phyloP scores from a whole-genome alignment of 2,888 invertebrate species.

The Eucera pruinosa region DNA sequence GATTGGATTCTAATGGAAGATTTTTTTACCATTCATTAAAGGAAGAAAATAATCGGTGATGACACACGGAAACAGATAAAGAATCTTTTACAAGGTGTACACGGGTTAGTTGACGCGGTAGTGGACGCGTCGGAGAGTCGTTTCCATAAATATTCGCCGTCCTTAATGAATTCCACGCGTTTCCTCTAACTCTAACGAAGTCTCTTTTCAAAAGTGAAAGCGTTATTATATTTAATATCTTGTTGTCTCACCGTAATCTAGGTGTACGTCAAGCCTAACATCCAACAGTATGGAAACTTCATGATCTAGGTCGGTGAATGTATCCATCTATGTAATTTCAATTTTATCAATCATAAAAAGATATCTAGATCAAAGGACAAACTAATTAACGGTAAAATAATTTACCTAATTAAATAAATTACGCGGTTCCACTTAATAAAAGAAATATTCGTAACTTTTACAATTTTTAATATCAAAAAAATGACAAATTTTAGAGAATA shows the following conservation, averaged over 20 bases:
- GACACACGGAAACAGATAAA: neutral
- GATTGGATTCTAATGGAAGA: neutral
- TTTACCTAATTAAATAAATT: too few species aligned
- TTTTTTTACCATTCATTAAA: neutral
- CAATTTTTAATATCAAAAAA: too few species aligned
- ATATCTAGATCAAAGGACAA: too few species aligned
- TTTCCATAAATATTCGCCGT: conserved; percentile 14
- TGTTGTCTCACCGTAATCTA: conserved; percentile 4
- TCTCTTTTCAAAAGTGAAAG: conserved; percentile 12
- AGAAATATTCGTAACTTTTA: too few species aligned
- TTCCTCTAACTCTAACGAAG: neutral
- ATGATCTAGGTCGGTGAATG: conserved; percentile 1
- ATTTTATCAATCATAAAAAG: neutral
- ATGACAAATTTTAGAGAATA: too few species aligned
- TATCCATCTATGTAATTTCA: neutral
- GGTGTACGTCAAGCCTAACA: neutral
- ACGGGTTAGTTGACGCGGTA: neutral
- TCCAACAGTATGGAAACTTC: neutral
- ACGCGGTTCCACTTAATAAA: too few species aligned
- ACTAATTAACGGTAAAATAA: too few species aligned
- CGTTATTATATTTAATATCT: conserved; percentile 7
- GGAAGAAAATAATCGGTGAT: neutral
- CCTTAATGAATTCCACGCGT: neutral
- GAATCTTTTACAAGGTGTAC: neutral
- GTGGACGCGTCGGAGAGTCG: neutral